Percentiles rank a stretch among this genome's conserved stretches.
Evolutionary conservation across 2,888 invertebrate genomes (phyloP).

Genomic region (Teleiodes luculella): DNA sequence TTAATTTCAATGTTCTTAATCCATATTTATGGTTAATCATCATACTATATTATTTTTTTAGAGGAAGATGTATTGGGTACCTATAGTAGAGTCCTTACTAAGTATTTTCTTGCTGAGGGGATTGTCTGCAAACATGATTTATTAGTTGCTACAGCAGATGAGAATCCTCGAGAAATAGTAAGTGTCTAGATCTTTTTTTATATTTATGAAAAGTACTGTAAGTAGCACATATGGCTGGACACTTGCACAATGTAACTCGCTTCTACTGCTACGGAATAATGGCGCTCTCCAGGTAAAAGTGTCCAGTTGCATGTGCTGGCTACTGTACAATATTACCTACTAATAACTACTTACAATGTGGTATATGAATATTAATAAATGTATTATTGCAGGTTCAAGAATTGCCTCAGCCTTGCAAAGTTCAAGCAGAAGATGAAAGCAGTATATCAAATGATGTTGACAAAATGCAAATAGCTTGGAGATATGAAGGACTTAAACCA

Average conservation of each 20-base stretch:
- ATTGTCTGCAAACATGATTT: slow-evolving; percentile 85
- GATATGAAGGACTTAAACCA: slow-evolving; percentile 87
- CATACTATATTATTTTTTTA: slow-evolving; percentile 53
- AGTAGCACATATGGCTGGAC: too few relatives aligned
- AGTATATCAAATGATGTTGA: slow-evolving; percentile 49
- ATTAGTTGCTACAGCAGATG: slow-evolving; percentile 86
- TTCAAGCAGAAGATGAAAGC: slow-evolving; percentile 62
- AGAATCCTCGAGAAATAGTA: slow-evolving; percentile 81
- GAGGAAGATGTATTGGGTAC: slow-evolving; percentile 91
- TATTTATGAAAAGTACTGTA: too few relatives aligned
- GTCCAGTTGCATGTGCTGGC: too few relatives aligned
- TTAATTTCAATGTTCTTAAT: too few relatives aligned
- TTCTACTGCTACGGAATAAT: too few relatives aligned
- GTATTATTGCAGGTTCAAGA: slow-evolving; percentile 63
- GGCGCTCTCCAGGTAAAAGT: too few relatives aligned
- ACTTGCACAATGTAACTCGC: too few relatives aligned
- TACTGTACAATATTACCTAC: too few relatives aligned
- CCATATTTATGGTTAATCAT: too few relatives aligned
- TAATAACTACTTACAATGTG: not conserved
- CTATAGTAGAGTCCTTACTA: slow-evolving; percentile 87
- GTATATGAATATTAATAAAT: not conserved
- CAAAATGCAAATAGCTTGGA: slow-evolving; percentile 93
- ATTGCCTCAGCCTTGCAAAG: slow-evolving; percentile 72
- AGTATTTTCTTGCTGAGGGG: slow-evolving; percentile 94
- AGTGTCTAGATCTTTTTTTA: slow-evolving; percentile 30